Evolutionary conservation across 2,888 invertebrate species (phyloP).

Genomic region (Calliopum simillimum): DNA sequence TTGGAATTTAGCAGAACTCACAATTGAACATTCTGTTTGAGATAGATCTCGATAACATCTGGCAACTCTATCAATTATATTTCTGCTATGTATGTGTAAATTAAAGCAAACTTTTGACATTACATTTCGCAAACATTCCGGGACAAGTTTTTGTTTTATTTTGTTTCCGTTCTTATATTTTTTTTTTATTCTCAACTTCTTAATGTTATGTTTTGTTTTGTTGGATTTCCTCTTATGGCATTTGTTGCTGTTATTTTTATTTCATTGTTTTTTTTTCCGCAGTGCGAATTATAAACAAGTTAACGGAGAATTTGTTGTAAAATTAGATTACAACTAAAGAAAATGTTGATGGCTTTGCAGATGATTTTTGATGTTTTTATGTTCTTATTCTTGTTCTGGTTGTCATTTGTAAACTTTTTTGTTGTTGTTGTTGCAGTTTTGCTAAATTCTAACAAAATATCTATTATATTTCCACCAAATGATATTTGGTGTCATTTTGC

Average conservation of each 20-base stretch:
- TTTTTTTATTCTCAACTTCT: too few species aligned
- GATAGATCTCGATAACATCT: too few species aligned
- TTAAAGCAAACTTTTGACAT: constrained; percentile 24
- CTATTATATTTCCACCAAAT: too few species aligned
- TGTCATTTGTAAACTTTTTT: neutral
- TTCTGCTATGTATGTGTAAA: constrained; percentile 15
- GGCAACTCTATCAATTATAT: constrained; percentile 5
- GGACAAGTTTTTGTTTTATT: neutral
- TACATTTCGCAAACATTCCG: neutral
- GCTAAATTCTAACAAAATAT: too few species aligned
- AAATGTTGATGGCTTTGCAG: constrained; percentile 12
- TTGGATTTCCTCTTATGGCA: too few species aligned
- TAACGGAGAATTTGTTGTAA: constrained; percentile 15
- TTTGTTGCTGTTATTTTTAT: neutral
- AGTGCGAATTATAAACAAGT: constrained; percentile 29
- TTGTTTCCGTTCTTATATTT: neutral
- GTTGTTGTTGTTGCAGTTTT: constrained; percentile 6
- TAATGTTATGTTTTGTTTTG: too few species aligned
- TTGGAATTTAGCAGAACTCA: too few species aligned
- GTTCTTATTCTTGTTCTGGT: neutral
- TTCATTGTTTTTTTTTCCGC: constrained; percentile 7
- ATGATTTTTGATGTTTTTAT: constrained; percentile 2
- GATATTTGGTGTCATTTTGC: neutral
- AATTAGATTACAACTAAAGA: constrained; percentile 17
- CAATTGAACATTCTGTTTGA: too few species aligned